Evolutionary conservation across 2,797 vertebrate species (phyloP).

Genomic region (Gallinago nigripennis): DNA sequence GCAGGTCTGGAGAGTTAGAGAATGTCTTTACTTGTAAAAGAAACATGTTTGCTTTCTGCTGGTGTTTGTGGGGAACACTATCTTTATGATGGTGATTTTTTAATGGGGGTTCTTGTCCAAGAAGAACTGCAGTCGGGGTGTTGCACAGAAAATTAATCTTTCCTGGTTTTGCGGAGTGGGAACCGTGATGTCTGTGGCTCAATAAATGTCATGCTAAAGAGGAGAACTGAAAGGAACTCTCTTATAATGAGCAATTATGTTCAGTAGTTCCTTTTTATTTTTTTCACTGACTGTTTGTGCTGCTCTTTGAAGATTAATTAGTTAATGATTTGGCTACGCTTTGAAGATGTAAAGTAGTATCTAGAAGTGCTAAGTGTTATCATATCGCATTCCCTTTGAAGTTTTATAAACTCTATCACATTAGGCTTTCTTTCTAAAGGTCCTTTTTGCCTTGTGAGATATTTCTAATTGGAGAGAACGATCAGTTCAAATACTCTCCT

Average conservation of each 20-base stretch:
- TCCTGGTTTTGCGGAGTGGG: neutral
- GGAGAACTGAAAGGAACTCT: neutral
- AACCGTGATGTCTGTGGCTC: neutral
- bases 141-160: neutral
- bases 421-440: constrained; percentile 44
- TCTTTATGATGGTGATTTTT: neutral
- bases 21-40: neutral
- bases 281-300: neutral
- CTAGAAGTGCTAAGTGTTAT: constrained; percentile 66
- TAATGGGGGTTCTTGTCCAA: neutral
- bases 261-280: constrained; percentile 5
- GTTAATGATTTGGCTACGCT: constrained; percentile 64
- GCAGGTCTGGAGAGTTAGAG: neutral
- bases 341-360: constrained; percentile 66
- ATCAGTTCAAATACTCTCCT: neutral
- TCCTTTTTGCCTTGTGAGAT: constrained; percentile 56
- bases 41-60: neutral
- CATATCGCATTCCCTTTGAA: constrained; percentile 59
- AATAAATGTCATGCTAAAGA: neutral
- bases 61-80: neutral
- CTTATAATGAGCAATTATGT: constrained; percentile 46
- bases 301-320: constrained; percentile 68
- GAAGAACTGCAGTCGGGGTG: neutral
- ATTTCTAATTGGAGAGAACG: constrained; percentile 30
- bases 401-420: constrained; percentile 59